Evolutionary conservation across 2,113 vertebrate genomes (phyloP).

Genomic region (Cyphomyrus discorhynchus): DNA sequence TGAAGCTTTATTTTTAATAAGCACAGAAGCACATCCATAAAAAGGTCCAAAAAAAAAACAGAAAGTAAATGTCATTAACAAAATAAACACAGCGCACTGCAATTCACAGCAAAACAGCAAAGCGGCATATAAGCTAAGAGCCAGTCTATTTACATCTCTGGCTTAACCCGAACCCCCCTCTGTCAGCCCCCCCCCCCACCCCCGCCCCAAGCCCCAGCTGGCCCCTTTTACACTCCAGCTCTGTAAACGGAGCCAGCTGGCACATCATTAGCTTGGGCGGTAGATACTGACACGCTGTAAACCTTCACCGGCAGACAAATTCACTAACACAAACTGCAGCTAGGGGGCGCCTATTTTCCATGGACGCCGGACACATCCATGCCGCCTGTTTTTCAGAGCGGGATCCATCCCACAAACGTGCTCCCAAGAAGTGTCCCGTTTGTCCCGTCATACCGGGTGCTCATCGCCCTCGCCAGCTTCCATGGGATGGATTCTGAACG

Average conservation of each 20-base stretch:
- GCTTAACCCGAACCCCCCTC: background rate
- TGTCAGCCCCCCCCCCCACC: background rate
- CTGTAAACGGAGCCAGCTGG: conserved; percentile 2
- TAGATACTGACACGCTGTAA: background rate
- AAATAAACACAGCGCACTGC: background rate
- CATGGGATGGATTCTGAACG: background rate
- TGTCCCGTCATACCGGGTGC: background rate
- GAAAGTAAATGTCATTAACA: background rate
- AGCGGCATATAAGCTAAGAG: background rate
- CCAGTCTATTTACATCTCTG: background rate
- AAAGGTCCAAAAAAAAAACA: background rate
- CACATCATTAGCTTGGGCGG: background rate
- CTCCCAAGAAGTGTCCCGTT: background rate
- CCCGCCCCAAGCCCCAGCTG: background rate
- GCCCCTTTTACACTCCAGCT: background rate
- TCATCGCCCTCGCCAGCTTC: background rate
- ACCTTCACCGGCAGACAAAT: background rate
- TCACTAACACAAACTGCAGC: background rate
- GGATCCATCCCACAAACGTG: background rate
- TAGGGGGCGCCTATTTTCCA: background rate
- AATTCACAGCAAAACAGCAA: background rate
- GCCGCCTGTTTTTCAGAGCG: background rate
- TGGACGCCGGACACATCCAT: background rate
- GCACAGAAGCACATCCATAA: background rate
- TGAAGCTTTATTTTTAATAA: background rate